Conservation (phyloP, 2,888 invertebrate species). For the Brassicogethes aeneus region DNA sequence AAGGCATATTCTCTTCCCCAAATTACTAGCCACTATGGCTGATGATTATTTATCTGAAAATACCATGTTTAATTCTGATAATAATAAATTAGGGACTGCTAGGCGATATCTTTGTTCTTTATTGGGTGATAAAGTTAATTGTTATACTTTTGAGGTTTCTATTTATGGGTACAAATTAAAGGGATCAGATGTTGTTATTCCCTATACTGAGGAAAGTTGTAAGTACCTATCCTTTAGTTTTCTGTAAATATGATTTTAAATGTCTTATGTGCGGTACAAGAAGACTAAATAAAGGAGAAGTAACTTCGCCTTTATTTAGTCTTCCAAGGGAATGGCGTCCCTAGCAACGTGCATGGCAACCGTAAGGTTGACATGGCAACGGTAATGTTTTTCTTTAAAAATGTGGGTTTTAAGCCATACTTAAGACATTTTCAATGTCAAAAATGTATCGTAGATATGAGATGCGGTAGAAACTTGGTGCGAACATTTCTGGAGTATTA, state of each 20-base stretch:
- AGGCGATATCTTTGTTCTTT: conserved; percentile 70
- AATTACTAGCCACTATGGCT: conserved; percentile 76
- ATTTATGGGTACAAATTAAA: conserved; percentile 78
- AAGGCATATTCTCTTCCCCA: conserved; percentile 90
- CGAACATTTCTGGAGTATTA: conserved; percentile 75
- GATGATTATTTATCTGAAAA: conserved; percentile 80
- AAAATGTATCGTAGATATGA: conserved; percentile 69
- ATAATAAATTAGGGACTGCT: conserved; percentile 76
- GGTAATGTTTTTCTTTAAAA: too few relatives aligned
- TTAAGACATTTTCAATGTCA: too few relatives aligned
- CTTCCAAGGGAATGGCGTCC: too few relatives aligned
- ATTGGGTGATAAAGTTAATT: conserved; percentile 71
- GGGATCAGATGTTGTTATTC: conserved; percentile 59
- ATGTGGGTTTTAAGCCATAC: too few relatives aligned
- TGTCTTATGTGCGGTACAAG: too few relatives aligned
- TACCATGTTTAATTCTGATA: conserved; percentile 90
- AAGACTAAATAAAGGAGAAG: too few relatives aligned
- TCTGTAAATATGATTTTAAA: too few relatives aligned
- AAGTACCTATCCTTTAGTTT: too few relatives aligned
- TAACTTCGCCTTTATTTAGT: too few relatives aligned
- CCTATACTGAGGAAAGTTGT: conserved; percentile 94
- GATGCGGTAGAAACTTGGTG: conserved; percentile 68
- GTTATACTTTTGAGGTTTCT: conserved; percentile 85
- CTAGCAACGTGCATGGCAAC: too few relatives aligned
- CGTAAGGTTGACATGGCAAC: too few relatives aligned